Percentiles rank a stretch among this genome's conserved stretches.
Evolutionary conservation across 2,797 vertebrate genomes (phyloP).

Genomic region (Tympanoctomys barrerae): DNA sequence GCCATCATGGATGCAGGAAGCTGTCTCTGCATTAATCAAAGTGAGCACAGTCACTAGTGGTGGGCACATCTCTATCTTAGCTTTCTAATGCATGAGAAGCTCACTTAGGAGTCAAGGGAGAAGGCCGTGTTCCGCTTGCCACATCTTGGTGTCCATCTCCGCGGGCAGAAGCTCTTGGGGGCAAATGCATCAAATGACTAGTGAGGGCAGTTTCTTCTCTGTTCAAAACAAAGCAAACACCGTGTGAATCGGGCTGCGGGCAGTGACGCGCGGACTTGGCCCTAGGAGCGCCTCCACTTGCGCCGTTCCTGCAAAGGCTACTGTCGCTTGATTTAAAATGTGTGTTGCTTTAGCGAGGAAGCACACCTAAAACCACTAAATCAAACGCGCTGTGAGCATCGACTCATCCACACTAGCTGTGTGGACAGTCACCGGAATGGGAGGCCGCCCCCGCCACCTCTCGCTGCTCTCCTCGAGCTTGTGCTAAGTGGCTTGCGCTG

Average conservation of each 20-base stretch:
- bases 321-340: constrained; percentile 80
- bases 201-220: constrained; percentile 66
- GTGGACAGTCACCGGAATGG: constrained; percentile 55
- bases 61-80: constrained; percentile 9
- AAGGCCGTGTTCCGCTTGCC: constrained; percentile 64
- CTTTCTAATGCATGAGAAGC: constrained; percentile 72
- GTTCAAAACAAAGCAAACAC: constrained; percentile 62
- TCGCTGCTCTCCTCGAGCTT: constrained; percentile 42
- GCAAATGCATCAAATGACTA: constrained; percentile 61
- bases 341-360: constrained; percentile 67
- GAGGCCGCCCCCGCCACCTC: constrained; percentile 35
- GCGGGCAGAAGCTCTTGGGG: constrained; percentile 72
- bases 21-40: constrained; percentile 65
- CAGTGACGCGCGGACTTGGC: constrained; percentile 55
- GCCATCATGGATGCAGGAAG: constrained; percentile 9
- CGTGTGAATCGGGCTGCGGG: constrained; percentile 53
- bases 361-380: constrained; percentile 77
- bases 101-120: constrained; percentile 68
- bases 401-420: constrained; percentile 70
- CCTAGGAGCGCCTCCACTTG: constrained; percentile 77
- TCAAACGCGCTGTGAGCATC: constrained; percentile 68
- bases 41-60: constrained; percentile 20
- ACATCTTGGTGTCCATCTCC: constrained; percentile 68
- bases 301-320: constrained; percentile 61
- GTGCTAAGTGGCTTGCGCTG: constrained; percentile 26